Evolutionary conservation across 2,797 vertebrate species (phyloP).

Genomic region (Lutjanus campechanus): DNA sequence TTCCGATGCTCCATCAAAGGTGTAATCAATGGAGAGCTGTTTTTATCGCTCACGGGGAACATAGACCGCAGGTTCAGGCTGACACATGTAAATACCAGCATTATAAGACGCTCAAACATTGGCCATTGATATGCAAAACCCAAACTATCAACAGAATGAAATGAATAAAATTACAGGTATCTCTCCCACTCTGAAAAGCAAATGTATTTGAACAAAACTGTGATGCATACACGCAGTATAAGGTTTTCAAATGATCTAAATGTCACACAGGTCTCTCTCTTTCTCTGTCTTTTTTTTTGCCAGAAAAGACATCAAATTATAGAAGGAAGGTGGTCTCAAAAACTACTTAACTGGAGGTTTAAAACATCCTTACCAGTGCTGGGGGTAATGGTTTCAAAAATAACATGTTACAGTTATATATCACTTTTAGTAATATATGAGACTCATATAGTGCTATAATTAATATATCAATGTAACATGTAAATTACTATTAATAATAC

Average conservation of each 20-base stretch:
- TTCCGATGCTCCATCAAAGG: slow-evolving; percentile 73
- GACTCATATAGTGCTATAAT: no score
- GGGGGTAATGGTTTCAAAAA: no score
- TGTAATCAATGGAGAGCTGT: slow-evolving; percentile 76
- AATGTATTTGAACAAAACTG: slow-evolving; percentile 35
- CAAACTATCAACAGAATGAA: slow-evolving; percentile 56
- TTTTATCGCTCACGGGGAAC: slow-evolving; percentile 70
- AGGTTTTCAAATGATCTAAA: slow-evolving; percentile 27
- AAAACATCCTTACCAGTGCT: slow-evolving; percentile 83
- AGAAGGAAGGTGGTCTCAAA: not conserved
- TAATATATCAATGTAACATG: no score
- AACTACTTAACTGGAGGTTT: not conserved
- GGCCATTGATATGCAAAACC: slow-evolving; percentile 81
- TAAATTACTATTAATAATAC: no score
- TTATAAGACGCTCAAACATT: slow-evolving; percentile 59
- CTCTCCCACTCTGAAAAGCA: slow-evolving; percentile 43
- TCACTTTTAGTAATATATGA: no score
- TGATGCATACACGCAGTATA: slow-evolving; percentile 5
- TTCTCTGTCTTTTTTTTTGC: not conserved
- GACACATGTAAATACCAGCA: slow-evolving; percentile 75
- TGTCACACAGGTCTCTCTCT: not conserved
- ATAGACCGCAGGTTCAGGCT: slow-evolving; percentile 37
- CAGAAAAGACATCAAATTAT: not conserved
- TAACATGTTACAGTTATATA: no score
- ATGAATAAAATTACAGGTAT: slow-evolving; percentile 68